phyloP scores from a whole-genome alignment of 2,888 invertebrate genomes.

The Standfussiana lucernea region DNA sequence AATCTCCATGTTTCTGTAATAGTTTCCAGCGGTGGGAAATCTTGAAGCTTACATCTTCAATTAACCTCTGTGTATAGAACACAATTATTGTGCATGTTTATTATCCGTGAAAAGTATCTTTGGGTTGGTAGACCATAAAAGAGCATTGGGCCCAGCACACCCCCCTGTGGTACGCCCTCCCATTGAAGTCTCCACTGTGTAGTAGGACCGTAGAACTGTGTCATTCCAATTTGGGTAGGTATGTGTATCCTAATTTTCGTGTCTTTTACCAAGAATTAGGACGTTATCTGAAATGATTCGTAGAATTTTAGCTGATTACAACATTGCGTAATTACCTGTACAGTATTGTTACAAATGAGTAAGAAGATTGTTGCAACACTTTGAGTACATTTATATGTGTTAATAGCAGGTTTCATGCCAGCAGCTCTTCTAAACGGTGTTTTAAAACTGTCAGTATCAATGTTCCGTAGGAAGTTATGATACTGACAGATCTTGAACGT shows the following conservation, averaged over 20 bases:
- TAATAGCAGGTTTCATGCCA: background rate
- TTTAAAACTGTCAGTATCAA: too few species aligned
- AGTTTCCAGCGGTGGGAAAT: background rate
- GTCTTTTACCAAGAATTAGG: background rate
- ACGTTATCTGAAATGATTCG: conserved; percentile 5
- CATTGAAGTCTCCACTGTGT: background rate
- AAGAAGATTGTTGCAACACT: background rate
- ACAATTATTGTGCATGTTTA: background rate
- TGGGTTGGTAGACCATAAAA: too few species aligned
- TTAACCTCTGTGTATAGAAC: background rate
- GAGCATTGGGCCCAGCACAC: background rate
- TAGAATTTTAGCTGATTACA: background rate
- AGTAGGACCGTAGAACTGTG: background rate
- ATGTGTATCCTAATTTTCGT: background rate
- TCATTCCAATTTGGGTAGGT: background rate
- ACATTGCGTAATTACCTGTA: background rate
- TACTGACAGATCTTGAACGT: background rate
- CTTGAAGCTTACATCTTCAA: background rate
- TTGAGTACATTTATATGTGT: background rate
- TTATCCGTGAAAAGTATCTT: background rate
- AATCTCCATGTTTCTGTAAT: background rate
- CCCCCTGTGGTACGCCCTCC: background rate
- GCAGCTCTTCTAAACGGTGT: background rate
- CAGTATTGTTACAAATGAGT: background rate
- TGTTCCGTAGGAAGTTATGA: background rate